Evolutionary conservation across 2,113 vertebrate genomes (phyloP).

Genomic region (Solea solea): DNA sequence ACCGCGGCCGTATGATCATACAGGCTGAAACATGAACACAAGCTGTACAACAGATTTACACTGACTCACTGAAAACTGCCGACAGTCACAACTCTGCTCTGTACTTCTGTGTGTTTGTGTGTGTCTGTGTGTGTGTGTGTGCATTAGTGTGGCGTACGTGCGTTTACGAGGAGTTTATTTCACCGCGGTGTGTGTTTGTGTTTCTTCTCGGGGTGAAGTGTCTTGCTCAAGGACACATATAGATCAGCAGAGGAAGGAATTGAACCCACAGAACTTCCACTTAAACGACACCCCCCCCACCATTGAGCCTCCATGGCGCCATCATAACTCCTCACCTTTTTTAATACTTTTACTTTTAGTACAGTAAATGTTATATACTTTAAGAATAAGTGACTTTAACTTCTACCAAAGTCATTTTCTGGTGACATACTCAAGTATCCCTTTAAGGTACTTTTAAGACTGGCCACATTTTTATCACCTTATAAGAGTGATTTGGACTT

Average conservation of each 20-base stretch:
- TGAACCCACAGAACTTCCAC: too few species aligned
- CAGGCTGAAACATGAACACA: constrained; percentile 76
- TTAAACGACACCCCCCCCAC: too few species aligned
- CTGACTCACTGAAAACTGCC: constrained; percentile 55
- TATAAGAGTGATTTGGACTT: neutral
- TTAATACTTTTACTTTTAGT: too few species aligned
- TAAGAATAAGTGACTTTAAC: too few species aligned
- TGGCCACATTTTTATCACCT: neutral
- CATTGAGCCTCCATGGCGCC: too few species aligned
- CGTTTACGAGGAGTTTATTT: constrained; percentile 62
- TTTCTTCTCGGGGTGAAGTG: constrained; percentile 45
- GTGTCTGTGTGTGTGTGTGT: constrained; percentile 20
- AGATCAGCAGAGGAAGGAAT: too few species aligned
- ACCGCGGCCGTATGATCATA: constrained; percentile 55
- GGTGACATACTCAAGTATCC: too few species aligned
- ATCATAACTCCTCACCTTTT: too few species aligned
- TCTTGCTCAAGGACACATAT: neutral
- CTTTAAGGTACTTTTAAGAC: too few species aligned
- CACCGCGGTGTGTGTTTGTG: constrained; percentile 42
- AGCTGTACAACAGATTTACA: constrained; percentile 62
- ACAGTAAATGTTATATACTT: too few species aligned
- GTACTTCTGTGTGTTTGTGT: constrained; percentile 23
- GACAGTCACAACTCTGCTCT: constrained; percentile 24
- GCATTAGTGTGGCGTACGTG: constrained; percentile 6
- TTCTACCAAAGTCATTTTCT: too few species aligned